A percentile compares a stretch with the other conserved stretches of the same genome.
Conservation (phyloP, 2,888 invertebrate species). For the Chaetoderma sp. region DNA sequence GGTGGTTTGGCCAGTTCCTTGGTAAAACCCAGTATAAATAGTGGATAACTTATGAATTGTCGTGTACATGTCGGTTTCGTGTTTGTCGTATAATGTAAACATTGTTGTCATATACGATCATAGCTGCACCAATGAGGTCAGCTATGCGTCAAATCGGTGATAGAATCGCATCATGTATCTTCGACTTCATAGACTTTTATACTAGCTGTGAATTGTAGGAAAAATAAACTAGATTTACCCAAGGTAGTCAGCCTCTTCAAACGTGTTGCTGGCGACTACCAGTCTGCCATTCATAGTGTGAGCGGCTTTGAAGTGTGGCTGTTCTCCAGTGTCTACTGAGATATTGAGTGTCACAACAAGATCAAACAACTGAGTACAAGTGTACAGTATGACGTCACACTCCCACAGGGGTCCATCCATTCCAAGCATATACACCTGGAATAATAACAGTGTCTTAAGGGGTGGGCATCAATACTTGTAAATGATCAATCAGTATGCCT, state of each 20-base stretch:
- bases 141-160: too few species aligned
- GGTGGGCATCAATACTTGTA: too few species aligned
- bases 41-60: too few species aligned
- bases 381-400: conserved; percentile 30
- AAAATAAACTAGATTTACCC: conserved; percentile 14
- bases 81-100: too few species aligned
- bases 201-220: not conserved
- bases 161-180: too few species aligned
- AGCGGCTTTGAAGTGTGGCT: conserved; percentile 42
- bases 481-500: too few species aligned
- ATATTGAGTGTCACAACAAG: conserved; percentile 31
- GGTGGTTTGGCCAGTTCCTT: too few species aligned
- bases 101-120: too few species aligned
- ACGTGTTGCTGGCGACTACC: conserved; percentile 39
- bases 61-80: too few species aligned
- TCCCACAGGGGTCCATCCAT: conserved; percentile 43
- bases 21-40: too few species aligned
- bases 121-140: too few species aligned
- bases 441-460: too few species aligned
- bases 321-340: conserved; percentile 28
- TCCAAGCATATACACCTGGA: conserved; percentile 36
- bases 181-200: not conserved
- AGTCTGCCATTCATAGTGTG: conserved; percentile 39
- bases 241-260: conserved; percentile 35
- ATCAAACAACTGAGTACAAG: conserved; percentile 36